Evolutionary conservation across 1,140 invertebrate genomes (phyloP).

Genomic region (Phenacoccus solenopsis): DNA sequence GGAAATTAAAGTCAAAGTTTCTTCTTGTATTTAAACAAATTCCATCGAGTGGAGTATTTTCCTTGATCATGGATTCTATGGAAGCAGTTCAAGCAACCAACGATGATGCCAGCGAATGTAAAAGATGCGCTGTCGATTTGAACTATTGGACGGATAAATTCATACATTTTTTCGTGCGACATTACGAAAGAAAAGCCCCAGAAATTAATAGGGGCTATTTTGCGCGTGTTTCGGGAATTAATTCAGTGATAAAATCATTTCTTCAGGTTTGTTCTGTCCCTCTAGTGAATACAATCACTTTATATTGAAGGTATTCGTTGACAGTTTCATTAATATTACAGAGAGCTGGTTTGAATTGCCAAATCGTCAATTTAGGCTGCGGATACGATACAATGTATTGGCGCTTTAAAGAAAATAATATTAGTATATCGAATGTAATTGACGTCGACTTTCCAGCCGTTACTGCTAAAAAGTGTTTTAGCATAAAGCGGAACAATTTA

Average conservation of each 20-base stretch:
- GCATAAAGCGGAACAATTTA: slow-evolving; percentile 42
- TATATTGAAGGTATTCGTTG: background rate
- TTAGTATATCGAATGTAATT: slow-evolving; percentile 64
- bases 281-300: too few relatives aligned
- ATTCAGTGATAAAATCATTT: slow-evolving; percentile 68
- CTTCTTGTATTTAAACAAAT: too few relatives aligned
- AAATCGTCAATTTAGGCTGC: slow-evolving; percentile 92
- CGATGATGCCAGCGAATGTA: slow-evolving; percentile 93
- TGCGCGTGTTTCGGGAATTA: slow-evolving; percentile 76
- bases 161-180: slow-evolving; percentile 67
- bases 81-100: slow-evolving; percentile 90
- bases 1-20: too few relatives aligned
- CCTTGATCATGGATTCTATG: slow-evolving; percentile 9
- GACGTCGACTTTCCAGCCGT: slow-evolving; percentile 91
- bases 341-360: slow-evolving; percentile 64
- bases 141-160: slow-evolving; percentile 94
- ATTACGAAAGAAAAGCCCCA: slow-evolving; percentile 67
- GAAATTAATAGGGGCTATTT: slow-evolving; percentile 98
- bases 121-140: slow-evolving; percentile 77
- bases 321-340: slow-evolving; percentile 32
- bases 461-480: slow-evolving; percentile 76
- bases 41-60: too few relatives aligned
- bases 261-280: slow-evolving; percentile 49
- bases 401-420: slow-evolving; percentile 66
- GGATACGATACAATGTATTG: slow-evolving; percentile 97